Evolutionary conservation across 2,113 vertebrate species (phyloP).

Genomic region (Erinaceus europaeus): DNA sequence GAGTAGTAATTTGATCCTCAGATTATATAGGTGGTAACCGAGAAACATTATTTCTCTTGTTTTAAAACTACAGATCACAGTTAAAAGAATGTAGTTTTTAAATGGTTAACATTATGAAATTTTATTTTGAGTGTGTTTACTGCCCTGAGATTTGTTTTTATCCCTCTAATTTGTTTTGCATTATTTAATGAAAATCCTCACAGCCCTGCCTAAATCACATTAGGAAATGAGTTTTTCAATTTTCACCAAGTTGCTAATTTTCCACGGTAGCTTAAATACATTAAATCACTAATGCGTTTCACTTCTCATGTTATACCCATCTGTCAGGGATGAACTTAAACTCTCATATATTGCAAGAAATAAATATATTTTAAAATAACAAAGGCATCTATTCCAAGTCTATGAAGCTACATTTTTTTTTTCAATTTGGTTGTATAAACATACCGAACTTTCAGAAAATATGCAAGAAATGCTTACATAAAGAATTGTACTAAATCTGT

Average conservation of each 20-base stretch:
- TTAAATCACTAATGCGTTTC: constrained; percentile 63
- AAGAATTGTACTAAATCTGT: neutral
- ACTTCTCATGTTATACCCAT: constrained; percentile 48
- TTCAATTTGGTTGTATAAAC: neutral
- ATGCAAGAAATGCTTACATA: neutral
- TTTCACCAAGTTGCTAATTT: constrained; percentile 61
- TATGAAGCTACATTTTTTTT: neutral
- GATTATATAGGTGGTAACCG: neutral
- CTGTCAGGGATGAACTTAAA: constrained; percentile 27
- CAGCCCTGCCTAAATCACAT: constrained; percentile 38
- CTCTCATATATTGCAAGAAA: constrained; percentile 20
- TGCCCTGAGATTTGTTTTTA: constrained; percentile 28
- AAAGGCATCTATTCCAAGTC: neutral
- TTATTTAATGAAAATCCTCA: constrained; percentile 62
- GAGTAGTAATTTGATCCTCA: neutral
- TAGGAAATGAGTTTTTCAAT: constrained; percentile 65
- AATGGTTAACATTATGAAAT: constrained; percentile 35
- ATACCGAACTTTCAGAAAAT: neutral
- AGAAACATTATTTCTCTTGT: neutral
- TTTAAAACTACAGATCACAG: neutral
- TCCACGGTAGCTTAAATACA: constrained; percentile 58
- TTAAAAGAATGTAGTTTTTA: neutral
- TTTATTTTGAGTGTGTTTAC: constrained; percentile 28
- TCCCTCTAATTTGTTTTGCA: constrained; percentile 53
- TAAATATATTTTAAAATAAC: constrained; percentile 32